Percentiles rank a stretch among this genome's conserved stretches.
Evolutionary conservation across 2,113 vertebrate species (phyloP).

Genomic region (Piaya cayana): DNA sequence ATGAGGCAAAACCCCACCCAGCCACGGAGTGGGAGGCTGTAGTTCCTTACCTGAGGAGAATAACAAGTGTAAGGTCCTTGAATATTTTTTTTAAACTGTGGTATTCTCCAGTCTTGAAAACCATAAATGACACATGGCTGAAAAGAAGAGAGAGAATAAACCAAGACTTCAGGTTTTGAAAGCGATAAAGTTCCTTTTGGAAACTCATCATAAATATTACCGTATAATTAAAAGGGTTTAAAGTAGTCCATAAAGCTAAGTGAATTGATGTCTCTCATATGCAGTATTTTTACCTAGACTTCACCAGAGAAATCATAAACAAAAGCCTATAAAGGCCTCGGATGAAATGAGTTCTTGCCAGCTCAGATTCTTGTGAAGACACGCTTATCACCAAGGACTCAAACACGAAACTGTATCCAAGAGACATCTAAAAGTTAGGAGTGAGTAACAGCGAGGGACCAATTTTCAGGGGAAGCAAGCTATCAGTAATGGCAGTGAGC

Average conservation of each 20-base stretch:
- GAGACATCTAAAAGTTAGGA: neutral
- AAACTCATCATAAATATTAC: slow-evolving; percentile 66
- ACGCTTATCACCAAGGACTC: neutral
- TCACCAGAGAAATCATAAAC: slow-evolving; percentile 68
- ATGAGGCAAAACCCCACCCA: neutral
- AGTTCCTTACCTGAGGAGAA: neutral
- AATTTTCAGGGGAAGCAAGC: neutral
- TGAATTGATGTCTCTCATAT: slow-evolving; percentile 66
- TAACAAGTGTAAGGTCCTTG: neutral
- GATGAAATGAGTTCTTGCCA: slow-evolving; percentile 55
- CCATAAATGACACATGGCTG: slow-evolving; percentile 5
- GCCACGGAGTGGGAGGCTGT: neutral
- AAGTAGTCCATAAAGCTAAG: slow-evolving; percentile 66
- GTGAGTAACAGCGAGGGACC: neutral
- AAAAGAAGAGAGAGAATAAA: neutral
- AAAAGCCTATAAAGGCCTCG: slow-evolving; percentile 63
- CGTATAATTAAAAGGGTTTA: slow-evolving; percentile 68
- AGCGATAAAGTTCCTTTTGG: slow-evolving; percentile 32
- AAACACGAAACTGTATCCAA: neutral
- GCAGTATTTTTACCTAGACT: slow-evolving; percentile 68
- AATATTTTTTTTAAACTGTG: neutral
- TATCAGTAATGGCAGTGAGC: neutral
- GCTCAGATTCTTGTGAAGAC: slow-evolving; percentile 52
- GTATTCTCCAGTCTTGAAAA: neutral
- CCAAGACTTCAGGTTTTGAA: slow-evolving; percentile 38